These are phyloP conservation scores for Rhagoletis pomonella DNA, from an alignment of 1,140 invertebrate genomes.

Conservation along the genomic window DNA sequence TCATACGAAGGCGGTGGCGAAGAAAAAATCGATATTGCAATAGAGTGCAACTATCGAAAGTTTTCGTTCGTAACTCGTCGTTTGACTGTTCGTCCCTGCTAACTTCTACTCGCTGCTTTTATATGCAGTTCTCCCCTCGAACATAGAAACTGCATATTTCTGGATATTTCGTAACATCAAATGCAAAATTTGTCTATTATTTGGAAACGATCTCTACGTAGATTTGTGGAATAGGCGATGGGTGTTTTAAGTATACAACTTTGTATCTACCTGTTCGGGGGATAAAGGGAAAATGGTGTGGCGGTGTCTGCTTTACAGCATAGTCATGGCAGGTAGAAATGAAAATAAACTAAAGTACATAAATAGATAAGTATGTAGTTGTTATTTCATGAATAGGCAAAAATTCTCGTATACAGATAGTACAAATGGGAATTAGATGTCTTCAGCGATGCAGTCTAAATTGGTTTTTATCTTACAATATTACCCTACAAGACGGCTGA, in stretches of 20 bases:
- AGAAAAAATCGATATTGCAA: conserved; percentile 41
- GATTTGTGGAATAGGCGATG: background rate
- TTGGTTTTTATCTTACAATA: too few relatives aligned
- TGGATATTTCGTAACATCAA: conserved; percentile 47
- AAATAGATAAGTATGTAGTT: background rate
- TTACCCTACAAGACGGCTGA: too few relatives aligned
- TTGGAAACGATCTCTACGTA: background rate
- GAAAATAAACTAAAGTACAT: background rate
- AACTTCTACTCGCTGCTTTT: conserved; percentile 4
- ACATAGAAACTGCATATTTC: background rate
- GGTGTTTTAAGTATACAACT: background rate
- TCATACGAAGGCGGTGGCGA: conserved; percentile 3
- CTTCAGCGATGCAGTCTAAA: too few relatives aligned
- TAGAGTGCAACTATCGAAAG: background rate
- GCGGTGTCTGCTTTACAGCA: background rate
- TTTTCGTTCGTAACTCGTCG: conserved; percentile 21
- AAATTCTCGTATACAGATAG: too few relatives aligned
- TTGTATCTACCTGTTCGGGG: conserved; percentile 23
- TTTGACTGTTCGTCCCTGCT: background rate
- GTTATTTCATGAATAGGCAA: background rate
- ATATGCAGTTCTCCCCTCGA: conserved; percentile 8
- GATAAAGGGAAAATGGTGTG: background rate
- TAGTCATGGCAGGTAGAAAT: conserved; percentile 6
- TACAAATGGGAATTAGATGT: too few relatives aligned
- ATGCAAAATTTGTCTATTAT: conserved; percentile 8